Evolutionary conservation across 2,113 vertebrate genomes (phyloP).

Genomic region (Leptodactylus fuscus): DNA sequence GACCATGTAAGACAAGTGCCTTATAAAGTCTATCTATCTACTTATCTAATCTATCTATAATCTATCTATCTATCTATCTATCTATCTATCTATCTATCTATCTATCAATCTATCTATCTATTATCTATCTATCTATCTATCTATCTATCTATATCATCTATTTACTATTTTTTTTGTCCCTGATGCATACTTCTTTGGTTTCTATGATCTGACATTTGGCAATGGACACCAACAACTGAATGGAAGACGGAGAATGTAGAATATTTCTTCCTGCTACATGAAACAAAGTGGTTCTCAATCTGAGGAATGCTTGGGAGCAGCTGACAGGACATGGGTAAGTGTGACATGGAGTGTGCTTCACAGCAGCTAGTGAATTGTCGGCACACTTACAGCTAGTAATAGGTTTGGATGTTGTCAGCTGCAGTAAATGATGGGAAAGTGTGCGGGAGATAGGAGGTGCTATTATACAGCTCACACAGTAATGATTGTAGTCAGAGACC

Average conservation of each 20-base stretch:
- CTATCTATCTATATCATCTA: conserved; percentile 27
- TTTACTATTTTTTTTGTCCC: not conserved
- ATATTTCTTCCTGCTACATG: not conserved
- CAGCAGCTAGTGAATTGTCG: conserved; percentile 5
- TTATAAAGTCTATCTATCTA: not conserved
- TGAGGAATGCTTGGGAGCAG: not conserved
- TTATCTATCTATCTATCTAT: conserved; percentile 15
- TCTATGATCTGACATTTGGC: not conserved
- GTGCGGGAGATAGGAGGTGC: not conserved
- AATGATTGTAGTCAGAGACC: not conserved
- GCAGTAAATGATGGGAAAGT: conserved; percentile 9
- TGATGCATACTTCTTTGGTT: not conserved
- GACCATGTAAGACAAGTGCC: not conserved
- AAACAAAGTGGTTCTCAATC: not conserved
- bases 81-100: not conserved
- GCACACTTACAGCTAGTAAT: not conserved
- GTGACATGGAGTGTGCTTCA: conserved; percentile 1
- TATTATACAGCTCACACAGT: not conserved
- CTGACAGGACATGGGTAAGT: conserved; percentile 25
- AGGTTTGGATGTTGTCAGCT: not conserved
- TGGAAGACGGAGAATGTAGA: too few species aligned
- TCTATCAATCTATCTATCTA: conserved; percentile 1
- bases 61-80: not conserved
- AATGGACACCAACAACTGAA: not conserved
- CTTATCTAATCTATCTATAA: conserved; percentile 16